Evolutionary conservation across 2,797 vertebrate species (phyloP), one percentile per base, ranked within the genome.

Genomic region (Lagocephalus sceleratus): DNA sequence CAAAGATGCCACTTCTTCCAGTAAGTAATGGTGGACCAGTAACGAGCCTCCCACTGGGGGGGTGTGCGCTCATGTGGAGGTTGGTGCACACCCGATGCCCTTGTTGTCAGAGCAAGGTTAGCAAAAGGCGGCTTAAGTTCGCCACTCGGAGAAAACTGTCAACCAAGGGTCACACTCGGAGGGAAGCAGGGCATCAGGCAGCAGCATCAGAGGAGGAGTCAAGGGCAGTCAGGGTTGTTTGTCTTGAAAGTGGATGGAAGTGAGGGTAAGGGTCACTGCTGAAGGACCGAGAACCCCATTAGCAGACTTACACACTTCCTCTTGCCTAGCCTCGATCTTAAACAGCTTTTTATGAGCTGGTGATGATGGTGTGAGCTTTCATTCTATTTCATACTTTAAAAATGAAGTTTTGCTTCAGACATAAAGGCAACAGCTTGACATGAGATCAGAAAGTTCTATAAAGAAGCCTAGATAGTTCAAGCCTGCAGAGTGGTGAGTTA

Each of bases 1-100:
- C 11, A 19, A 44, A 20, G 19, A 44, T 10, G 47, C 29, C 51
- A 66, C 60, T 64, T 73, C 60, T 73, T 66, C 62, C 61, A 76
- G 61, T 61, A 59, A 50, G 63, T 57, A 50, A 38, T 16, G 43
- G 53, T 61, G 63, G 68, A 72, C 68, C 69, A 54, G 69, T 76
- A 67, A 77, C 73, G 55, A 75, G 75, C 68, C 63, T 65, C 73
- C 73, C 58, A 67, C 76, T 70, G 68, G 73, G 76, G 23, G 69
- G 68, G 69, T 54, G 53, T 69, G 76, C 75, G 71, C 71, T 73
- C 54, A 47, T 61, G 66, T 66, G 3, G 23, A 57, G 63, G 57
- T 48, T 25, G 21, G 76, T 79, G 84, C 89, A 79, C 83, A 86
- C 84, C 90, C 85, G 89, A 90, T 85, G 85, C 68, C 81, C 66